These are phyloP conservation scores for Apodemus speciosus DNA, from an alignment of 2,113 vertebrate species.

Conservation along the genomic window DNA sequence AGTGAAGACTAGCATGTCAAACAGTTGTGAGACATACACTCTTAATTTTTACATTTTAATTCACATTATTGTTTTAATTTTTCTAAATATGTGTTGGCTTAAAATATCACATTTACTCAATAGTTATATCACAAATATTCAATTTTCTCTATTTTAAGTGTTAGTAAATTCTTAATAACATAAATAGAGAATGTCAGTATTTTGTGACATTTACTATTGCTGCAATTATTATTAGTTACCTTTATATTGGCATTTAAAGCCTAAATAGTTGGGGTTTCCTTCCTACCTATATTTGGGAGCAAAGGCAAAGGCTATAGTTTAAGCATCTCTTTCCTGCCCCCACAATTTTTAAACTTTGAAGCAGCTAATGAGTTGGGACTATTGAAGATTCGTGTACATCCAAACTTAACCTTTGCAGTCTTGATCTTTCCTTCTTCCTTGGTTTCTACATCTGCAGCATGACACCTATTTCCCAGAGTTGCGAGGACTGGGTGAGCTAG, in stretches of 20 bases:
- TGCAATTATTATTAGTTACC: neutral
- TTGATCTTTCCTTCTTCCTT: constrained; percentile 25
- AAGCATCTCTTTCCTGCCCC: constrained; percentile 11
- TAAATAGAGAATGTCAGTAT: neutral
- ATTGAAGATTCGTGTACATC: neutral
- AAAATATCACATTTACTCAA: neutral
- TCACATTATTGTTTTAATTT: neutral
- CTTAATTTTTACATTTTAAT: neutral
- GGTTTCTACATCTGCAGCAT: neutral
- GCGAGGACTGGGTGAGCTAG: constrained; percentile 34
- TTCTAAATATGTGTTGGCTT: neutral
- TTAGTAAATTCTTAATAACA: neutral
- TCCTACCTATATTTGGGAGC: neutral
- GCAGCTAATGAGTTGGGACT: neutral
- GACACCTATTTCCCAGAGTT: neutral
- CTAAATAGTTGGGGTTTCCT: neutral
- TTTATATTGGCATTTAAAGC: neutral
- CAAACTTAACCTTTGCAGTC: constrained; percentile 17
- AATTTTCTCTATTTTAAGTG: neutral
- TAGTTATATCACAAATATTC: neutral
- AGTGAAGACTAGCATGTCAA: neutral
- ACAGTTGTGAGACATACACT: neutral
- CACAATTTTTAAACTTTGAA: constrained; percentile 11
- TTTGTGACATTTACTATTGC: neutral
- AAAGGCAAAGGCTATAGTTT: constrained; percentile 18